Evolutionary conservation across 2,797 vertebrate genomes (phyloP).

Genomic region (Anguilla obscura): DNA sequence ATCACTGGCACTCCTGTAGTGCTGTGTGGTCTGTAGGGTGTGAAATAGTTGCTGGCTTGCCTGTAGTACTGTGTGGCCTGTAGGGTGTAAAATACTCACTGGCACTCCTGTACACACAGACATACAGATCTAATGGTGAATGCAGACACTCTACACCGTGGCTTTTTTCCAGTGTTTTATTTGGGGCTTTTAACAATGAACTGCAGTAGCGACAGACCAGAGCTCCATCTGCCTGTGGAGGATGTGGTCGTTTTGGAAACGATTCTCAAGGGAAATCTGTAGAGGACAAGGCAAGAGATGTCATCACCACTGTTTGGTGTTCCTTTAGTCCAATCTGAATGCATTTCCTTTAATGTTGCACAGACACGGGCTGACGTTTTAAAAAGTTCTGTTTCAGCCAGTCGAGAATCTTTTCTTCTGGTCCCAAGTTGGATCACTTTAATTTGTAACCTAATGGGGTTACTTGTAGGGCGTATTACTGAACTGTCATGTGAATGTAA

Average conservation of each 20-base stretch:
- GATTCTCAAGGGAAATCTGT: not conserved
- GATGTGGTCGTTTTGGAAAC: not conserved
- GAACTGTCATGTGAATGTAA: not conserved
- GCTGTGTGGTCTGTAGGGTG: not conserved
- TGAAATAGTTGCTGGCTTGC: not conserved
- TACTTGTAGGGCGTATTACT: not conserved
- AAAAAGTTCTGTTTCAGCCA: not conserved
- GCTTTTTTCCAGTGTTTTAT: not conserved
- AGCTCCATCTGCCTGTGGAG: not conserved
- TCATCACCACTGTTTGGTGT: not conserved
- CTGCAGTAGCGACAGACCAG: not conserved
- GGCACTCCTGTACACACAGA: not conserved
- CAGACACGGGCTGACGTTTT: not conserved
- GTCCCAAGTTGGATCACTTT: not conserved
- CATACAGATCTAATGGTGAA: not conserved
- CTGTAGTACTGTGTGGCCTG: not conserved
- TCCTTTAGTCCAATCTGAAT: not conserved
- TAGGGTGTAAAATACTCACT: not conserved
- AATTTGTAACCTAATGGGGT: not conserved
- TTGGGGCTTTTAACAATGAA: not conserved
- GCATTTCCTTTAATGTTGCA: not conserved
- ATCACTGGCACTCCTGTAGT: not conserved
- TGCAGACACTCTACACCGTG: not conserved
- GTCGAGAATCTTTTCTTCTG: not conserved
- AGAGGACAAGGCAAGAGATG: not conserved